phyloP scores from a whole-genome alignment of 2,888 invertebrate genomes.

The Hymenopus coronatus region DNA sequence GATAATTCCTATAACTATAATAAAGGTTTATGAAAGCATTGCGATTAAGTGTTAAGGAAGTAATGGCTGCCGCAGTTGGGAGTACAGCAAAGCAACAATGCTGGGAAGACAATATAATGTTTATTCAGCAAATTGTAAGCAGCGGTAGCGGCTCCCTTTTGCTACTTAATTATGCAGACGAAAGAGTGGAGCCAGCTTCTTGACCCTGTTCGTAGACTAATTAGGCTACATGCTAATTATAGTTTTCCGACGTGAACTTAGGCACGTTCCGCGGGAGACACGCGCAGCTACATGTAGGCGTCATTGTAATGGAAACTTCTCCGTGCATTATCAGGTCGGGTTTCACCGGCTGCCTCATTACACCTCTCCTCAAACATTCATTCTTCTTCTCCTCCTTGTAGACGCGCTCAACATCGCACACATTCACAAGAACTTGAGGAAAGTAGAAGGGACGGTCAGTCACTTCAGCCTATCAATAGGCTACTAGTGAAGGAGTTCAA shows the following conservation, averaged over 20 bases:
- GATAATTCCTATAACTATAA: too few relatives aligned
- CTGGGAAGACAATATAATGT: neutral
- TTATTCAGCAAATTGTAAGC: neutral
- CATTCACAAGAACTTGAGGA: neutral
- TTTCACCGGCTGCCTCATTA: neutral
- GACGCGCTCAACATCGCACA: neutral
- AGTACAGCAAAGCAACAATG: too few relatives aligned
- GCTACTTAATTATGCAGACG: neutral
- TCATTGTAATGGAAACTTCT: neutral
- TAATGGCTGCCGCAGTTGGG: too few relatives aligned
- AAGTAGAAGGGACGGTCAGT: neutral
- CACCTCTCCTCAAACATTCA: neutral
- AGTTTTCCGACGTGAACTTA: neutral
- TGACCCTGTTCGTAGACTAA: neutral
- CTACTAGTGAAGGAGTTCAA: too few relatives aligned
- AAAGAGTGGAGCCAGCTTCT: neutral
- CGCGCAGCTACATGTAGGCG: neutral
- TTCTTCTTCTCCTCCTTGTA: neutral
- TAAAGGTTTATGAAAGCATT: too few relatives aligned
- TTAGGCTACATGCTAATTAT: neutral
- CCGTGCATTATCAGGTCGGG: neutral
- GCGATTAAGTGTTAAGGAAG: too few relatives aligned
- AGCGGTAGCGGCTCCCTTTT: neutral
- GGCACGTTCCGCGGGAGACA: neutral
- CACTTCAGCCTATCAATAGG: too few relatives aligned